Evolutionary conservation across 1,140 invertebrate species (phyloP).

Genomic region (Watersipora subatra): DNA sequence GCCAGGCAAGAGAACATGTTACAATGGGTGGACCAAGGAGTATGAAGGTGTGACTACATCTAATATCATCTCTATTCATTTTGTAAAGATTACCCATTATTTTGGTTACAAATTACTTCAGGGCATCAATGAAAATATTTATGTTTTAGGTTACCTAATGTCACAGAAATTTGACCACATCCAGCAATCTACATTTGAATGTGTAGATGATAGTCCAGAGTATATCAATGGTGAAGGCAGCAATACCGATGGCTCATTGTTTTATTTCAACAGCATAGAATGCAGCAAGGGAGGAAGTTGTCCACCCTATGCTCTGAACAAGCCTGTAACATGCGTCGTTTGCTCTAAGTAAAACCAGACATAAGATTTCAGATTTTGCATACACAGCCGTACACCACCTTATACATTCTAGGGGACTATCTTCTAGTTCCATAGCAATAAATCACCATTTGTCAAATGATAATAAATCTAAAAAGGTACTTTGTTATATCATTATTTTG

Average conservation of each 20-base stretch:
- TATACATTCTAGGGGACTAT: too few relatives aligned
- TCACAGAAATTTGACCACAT: background rate
- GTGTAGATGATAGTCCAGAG: background rate
- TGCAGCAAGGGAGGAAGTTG: background rate
- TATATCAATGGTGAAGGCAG: background rate
- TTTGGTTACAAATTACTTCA: background rate
- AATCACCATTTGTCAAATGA: too few relatives aligned
- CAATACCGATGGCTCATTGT: background rate
- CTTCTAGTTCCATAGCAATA: too few relatives aligned
- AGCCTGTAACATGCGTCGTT: background rate
- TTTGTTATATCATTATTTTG: too few relatives aligned
- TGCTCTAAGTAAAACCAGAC: background rate
- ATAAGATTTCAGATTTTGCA: too few relatives aligned
- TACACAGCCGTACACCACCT: too few relatives aligned
- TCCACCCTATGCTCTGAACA: background rate
- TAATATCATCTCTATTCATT: background rate
- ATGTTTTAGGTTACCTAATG: background rate
- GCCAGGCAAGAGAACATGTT: background rate
- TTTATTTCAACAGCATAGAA: background rate
- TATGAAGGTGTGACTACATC: background rate
- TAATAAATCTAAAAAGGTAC: too few relatives aligned
- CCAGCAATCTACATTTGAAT: background rate
- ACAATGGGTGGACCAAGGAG: background rate
- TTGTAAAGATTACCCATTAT: too few relatives aligned
- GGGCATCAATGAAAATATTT: background rate